Base-by-base conservation (phyloP, 2,888 invertebrate genomes). In the Drosophila melanosoma region DNA sequence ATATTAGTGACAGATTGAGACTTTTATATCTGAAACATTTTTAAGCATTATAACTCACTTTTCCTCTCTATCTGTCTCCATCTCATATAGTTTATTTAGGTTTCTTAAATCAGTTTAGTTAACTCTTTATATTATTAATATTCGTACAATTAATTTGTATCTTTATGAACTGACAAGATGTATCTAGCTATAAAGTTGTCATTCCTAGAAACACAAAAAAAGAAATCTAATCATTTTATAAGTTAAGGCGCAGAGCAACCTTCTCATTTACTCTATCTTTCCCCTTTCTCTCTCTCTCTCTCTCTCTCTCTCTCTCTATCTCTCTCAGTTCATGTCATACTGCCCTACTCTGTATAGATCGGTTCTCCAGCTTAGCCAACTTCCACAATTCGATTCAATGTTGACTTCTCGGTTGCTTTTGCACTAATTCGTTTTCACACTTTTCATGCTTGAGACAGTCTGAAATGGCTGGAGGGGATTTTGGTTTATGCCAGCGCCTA, bases 391-490 rank as follows among this genome's bases (percentile, higher is more conserved):
- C 35, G 33, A 36, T 26, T 11, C 26, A 20, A 26, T 58, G 54
- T 33, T 35, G 54, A 54, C 51, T 51, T 60, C 56, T 64, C 32
- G 20, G 58, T 61, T 63, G 69, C 53, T 51, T 73, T 65, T 59
- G 49, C 81, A 77, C 81, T 85, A 86, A 85, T 86, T 88, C 89
- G 83, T 85, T 88, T 88, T 86, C 89, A 88, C 85, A 86, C 85
- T 83, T 88, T 86, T 86, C 87, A 83, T 83, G 63, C 61, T 58
- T 52, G 63, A 66, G 87, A 86, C 89, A 86, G 80, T 69, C 75
- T 66, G 38, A 33, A 66, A 66, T 80, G 49, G 53, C 89, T 82
- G 53, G 29, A 60, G 85, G 89, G 80, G 56, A 53, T 59, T 69
- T 77, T 72, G 76, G 67, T 59, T 48, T 61, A 57, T 32, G 68